These are phyloP conservation scores for Brachionus sp. DNA, from an alignment of 1,140 invertebrate genomes.

Conservation along the genomic window DNA sequence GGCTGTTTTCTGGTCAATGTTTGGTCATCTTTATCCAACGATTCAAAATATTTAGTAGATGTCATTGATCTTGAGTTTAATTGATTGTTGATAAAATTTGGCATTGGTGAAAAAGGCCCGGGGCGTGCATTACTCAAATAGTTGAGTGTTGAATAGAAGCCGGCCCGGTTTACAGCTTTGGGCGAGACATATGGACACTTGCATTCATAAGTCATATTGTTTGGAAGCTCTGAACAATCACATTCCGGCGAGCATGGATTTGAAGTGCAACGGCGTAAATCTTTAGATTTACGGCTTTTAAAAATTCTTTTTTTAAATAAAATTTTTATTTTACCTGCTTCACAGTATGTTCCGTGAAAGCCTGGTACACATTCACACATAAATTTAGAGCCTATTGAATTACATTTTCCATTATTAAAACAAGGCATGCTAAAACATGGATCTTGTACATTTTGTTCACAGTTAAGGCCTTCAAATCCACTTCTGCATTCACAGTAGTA, in stretches of 20 bases:
- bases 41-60: background rate
- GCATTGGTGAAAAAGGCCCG: background rate
- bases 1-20: background rate
- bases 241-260: conserved; percentile 6
- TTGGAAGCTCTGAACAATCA: conserved; percentile 23
- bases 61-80: background rate
- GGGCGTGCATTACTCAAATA: background rate
- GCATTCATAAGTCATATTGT: conserved; percentile 42
- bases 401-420: conserved; percentile 41
- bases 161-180: background rate
- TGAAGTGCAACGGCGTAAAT: conserved; percentile 20
- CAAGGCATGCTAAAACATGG: conserved; percentile 44
- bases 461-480: conserved; percentile 71
- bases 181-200: background rate
- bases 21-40: background rate
- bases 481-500: conserved; percentile 68
- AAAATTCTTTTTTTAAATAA: background rate
- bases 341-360: conserved; percentile 42
- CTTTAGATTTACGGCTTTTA: background rate
- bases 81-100: background rate
- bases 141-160: background rate
- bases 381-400: background rate
- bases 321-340: conserved; percentile 22
- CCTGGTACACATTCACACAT: conserved; percentile 29
- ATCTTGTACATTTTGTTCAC: conserved; percentile 62